Conservation (phyloP, 1,140 invertebrate species). For the Sarcophaga bullata region DNA sequence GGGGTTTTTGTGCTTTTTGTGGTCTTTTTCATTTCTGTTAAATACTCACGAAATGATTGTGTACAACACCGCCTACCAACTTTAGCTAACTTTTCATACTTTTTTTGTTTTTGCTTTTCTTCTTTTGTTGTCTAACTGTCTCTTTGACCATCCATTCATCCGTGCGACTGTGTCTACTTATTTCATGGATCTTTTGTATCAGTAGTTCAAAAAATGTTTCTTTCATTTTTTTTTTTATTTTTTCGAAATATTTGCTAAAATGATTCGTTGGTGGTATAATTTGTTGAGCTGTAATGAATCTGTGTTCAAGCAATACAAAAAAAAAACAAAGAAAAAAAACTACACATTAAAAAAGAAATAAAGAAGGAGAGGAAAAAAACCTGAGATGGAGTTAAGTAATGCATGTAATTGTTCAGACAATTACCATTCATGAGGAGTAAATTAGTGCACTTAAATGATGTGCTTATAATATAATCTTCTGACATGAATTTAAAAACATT, state of each 20-base stretch:
- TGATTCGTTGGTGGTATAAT: background rate
- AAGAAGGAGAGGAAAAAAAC: background rate
- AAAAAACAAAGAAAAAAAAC: too few relatives aligned
- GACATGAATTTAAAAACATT: background rate
- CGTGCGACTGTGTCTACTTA: background rate
- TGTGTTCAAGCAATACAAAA: conserved; percentile 1
- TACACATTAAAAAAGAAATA: background rate
- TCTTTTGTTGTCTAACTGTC: background rate
- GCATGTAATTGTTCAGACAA: conserved; percentile 12
- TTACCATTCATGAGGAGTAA: conserved; percentile 26
- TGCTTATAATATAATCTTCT: conserved; percentile 15
- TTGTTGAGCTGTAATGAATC: background rate
- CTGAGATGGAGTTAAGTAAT: background rate
- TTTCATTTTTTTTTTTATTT: too few relatives aligned
- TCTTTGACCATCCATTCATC: background rate
- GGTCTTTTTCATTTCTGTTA: background rate
- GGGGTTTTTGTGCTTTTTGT: too few relatives aligned
- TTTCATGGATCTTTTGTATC: conserved; percentile 14
- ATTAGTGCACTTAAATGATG: conserved; percentile 24
- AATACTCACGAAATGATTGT: conserved; percentile 24
- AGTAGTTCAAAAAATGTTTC: background rate
- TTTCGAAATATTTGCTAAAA: background rate
- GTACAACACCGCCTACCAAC: conserved; percentile 19
- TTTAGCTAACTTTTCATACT: background rate
- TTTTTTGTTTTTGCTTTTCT: background rate